These are phyloP conservation scores for Trichacis sp. DNA, from an alignment of 2,888 invertebrate species.

Conservation along the genomic window DNA sequence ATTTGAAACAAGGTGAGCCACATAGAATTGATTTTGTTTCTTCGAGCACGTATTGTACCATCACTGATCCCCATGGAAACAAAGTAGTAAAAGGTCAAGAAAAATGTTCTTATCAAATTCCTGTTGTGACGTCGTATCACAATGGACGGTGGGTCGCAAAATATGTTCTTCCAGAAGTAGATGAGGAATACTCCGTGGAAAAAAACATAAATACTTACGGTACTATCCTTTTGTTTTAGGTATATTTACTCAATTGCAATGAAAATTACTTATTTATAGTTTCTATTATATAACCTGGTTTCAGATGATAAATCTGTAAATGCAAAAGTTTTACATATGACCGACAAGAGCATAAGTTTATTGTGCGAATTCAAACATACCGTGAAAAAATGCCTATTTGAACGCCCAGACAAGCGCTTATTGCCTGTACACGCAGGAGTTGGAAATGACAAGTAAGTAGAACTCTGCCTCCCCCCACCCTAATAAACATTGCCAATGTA, in stretches of 20 bases:
- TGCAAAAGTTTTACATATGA: slow-evolving; percentile 24
- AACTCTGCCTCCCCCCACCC: not conserved
- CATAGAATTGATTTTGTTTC: slow-evolving; percentile 23
- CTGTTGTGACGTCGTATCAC: slow-evolving; percentile 46
- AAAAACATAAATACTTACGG: slow-evolving; percentile 45
- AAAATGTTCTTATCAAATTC: slow-evolving; percentile 44
- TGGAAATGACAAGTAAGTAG: slow-evolving; percentile 50
- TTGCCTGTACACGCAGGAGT: slow-evolving; percentile 47
- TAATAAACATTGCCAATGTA: too few relatives aligned
- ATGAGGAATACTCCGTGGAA: not conserved
- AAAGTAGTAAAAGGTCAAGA: slow-evolving; percentile 31
- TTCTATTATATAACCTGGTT: too few relatives aligned
- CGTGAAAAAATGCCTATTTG: slow-evolving; percentile 48
- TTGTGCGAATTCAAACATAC: slow-evolving; percentile 42
- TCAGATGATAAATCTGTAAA: slow-evolving; percentile 40
- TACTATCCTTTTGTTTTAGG: slow-evolving; percentile 17
- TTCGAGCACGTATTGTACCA: slow-evolving; percentile 42
- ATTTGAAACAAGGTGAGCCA: slow-evolving; percentile 20
- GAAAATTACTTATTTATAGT: too few relatives aligned
- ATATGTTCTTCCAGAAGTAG: slow-evolving; percentile 20
- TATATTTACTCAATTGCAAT: too few relatives aligned
- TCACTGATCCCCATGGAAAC: slow-evolving; percentile 49
- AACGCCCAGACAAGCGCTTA: slow-evolving; percentile 49
- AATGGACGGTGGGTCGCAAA: slow-evolving; percentile 54
- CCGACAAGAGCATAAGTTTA: slow-evolving; percentile 43